Evolutionary conservation across 2,888 invertebrate genomes (phyloP).

Genomic region (Hecatera dysodea): DNA sequence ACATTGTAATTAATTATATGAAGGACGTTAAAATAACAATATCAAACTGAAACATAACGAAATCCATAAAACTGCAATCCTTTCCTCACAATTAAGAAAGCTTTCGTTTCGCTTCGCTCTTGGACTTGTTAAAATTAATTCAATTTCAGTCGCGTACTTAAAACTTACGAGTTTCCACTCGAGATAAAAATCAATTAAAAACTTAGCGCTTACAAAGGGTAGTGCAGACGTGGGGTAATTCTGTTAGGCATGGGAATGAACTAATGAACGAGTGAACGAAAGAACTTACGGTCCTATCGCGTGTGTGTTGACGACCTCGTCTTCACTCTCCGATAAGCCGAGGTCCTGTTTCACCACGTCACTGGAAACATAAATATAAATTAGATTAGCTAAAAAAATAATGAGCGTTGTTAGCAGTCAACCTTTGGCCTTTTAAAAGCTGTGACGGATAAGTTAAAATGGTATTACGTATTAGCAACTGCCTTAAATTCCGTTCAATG

Average conservation of each 20-base stretch:
- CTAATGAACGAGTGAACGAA: constrained; percentile 49
- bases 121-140: constrained; percentile 51
- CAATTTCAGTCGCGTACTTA: constrained; percentile 52
- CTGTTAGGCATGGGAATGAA: constrained; percentile 54
- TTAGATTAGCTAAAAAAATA: neutral
- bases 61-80: constrained; percentile 36
- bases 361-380: constrained; percentile 71
- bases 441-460: neutral
- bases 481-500: neutral
- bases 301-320: constrained; percentile 90
- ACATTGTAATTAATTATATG: neutral
- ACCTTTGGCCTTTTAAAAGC: neutral
- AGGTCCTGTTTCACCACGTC: constrained; percentile 92
- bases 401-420: neutral
- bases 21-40: no score
- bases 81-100: constrained; percentile 35
- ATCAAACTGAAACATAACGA: constrained; percentile 6
- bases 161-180: constrained; percentile 49
- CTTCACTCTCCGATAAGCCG: constrained; percentile 95
- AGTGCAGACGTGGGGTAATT: constrained; percentile 42
- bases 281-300: constrained; percentile 85
- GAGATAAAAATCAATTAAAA: constrained; percentile 64
- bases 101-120: constrained; percentile 29
- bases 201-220: constrained; percentile 51
- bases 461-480: neutral